Base-by-base conservation (phyloP, 1,140 invertebrate species). In the Neodiprion fabricii region DNA sequence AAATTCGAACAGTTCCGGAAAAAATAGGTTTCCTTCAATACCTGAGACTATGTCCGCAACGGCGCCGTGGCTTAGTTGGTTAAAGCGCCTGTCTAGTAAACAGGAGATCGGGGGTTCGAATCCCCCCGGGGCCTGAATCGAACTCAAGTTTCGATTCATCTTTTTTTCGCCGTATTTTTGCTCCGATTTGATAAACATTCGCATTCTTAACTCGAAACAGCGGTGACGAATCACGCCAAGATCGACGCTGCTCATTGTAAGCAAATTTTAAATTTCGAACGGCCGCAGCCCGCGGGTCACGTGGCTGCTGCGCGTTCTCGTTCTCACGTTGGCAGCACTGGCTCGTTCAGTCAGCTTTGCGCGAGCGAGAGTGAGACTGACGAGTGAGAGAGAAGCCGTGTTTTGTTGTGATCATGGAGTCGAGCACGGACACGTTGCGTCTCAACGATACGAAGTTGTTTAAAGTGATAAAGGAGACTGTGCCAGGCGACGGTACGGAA, bases 361-460 rank as follows among this genome's bases (percentile, higher is more conserved):
- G 67, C 71, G 72, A 17, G 74, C 78, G 71, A 14, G 10, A 61
- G 53, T 40, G 28, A 40, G 28, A 40, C 28, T 2, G 2, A 61
- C 70, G 61, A n/a, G 12, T 61, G 66, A 1, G 11, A 48, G 28
- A 40, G 61, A 66, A 67, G 71, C 48, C 9, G 67, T 67, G 48
- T 76, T 77, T 75, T 71, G 72, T 74, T 80, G 79, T 78, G 66
- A 86, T 79, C 77, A 92, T 92, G 91, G 86, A 85, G 87, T 89
- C 83, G 68, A 88, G 86, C 74, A 88, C 90, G n/a, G 90, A 90
- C 84, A 85, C 89, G 70, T 84, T 89, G 77, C 87, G 84, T 77
- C 87, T 93, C 79, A 89, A 89, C 73, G 89, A 91, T 7, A 89
- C 91, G 70, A 89, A 89, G 82, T 85, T 93, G 71, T 92, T 93